Base-by-base conservation (phyloP, 2,888 invertebrate genomes). In the Trichogramma dendrolimi region DNA sequence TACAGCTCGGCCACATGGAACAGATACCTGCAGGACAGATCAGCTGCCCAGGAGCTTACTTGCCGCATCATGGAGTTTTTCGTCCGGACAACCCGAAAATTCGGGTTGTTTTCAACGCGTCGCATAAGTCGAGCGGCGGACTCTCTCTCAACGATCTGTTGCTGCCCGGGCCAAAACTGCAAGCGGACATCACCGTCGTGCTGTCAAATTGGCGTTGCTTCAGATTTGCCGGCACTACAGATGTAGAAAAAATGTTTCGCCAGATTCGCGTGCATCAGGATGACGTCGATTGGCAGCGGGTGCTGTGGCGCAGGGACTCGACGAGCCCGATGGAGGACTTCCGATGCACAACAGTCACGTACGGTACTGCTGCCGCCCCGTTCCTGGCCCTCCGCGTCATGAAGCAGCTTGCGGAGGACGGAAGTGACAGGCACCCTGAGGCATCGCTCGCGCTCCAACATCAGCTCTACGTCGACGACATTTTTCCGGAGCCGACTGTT, bases 201-300 rank as follows among this genome's bases (percentile, higher is more conserved):
- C 48, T 79, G 0, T n/a, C 73, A 4, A 55, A 73, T 5, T 73
- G 73, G 60, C 55, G 76, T 4, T 61, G 61, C 6, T 66, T 74
- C 52, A 65, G 63, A 7, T 67, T 70, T 49, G 70, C 72, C 0
- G 62, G 79, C 7, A 71, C 71, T 11, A 72, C 73, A 1, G 78
- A 79, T 56, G 71, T 79, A 6, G 71, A 67, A 8, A 77, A 79
- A 65, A 77, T 77, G 73, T 77, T 72, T 58, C 65, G 74, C 0
- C 73, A 75, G 59, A 69, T 76, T n/a, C 8, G 51, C 1, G 56
- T 78, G 1, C 55, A 67, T 11, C 52, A 61, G 1, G 62, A 62
- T 3, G 70, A 76, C 52, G 55, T 67, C 4, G 55, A 71, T 39
- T 68, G 70, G 14, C 76, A 75, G 52, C 54, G 71, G 6, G 75